phyloP scores from a whole-genome alignment of 2,888 invertebrate species.

The Odontomyia ornata region DNA sequence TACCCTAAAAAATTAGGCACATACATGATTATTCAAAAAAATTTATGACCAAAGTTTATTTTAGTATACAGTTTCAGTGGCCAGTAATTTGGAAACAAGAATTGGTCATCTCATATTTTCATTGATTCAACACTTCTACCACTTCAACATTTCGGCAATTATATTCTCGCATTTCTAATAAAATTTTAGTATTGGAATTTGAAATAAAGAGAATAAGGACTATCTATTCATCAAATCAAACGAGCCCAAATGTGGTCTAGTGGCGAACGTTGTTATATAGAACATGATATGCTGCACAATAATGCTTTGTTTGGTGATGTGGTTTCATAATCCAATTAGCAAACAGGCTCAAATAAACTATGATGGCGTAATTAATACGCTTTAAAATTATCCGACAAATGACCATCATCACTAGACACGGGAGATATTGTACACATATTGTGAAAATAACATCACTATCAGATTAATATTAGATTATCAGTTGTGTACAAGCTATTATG shows the following conservation, averaged over 20 bases:
- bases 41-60: too few species aligned
- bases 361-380: slow-evolving; percentile 17
- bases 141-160: background rate
- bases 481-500: background rate
- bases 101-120: background rate
- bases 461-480: slow-evolving; percentile 16
- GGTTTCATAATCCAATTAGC: slow-evolving; percentile 25
- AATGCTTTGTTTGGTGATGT: slow-evolving; percentile 7
- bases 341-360: slow-evolving; percentile 9
- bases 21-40: too few species aligned
- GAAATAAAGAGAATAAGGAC: background rate
- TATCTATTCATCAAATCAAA: background rate
- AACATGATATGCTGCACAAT: background rate
- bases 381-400: background rate
- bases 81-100: too few species aligned
- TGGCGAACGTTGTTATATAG: too few species aligned
- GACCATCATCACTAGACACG: too few species aligned
- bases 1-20: too few species aligned
- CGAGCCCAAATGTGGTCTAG: too few species aligned
- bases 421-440: background rate
- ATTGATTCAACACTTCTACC: background rate
- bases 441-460: background rate
- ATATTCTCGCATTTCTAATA: background rate
- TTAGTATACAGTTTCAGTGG: too few species aligned
- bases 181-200: background rate